Conservation (phyloP, 2,888 invertebrate genomes). For the Mamestra brassicae region DNA sequence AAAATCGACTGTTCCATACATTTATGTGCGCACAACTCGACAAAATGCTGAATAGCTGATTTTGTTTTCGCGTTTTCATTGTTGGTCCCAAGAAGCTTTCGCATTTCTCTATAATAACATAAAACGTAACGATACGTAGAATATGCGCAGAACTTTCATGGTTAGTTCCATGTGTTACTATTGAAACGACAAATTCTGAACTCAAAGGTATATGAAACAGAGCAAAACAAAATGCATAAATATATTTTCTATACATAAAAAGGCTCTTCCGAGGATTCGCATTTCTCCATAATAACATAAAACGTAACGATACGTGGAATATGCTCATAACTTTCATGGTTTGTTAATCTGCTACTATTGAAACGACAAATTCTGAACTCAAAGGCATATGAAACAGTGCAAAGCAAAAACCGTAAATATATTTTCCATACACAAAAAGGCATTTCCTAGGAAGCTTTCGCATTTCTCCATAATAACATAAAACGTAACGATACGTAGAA, state of each 20-base stretch:
- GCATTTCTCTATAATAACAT: no score
- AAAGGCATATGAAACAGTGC: neutral
- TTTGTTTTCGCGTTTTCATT: no score
- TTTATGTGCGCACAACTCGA: no score
- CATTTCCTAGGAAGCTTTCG: slow-evolving; percentile 3
- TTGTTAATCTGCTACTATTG: neutral
- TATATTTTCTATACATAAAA: neutral
- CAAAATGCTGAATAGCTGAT: no score
- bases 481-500: slow-evolving; percentile 22
- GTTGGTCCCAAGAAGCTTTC: no score
- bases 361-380: neutral
- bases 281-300: no score
- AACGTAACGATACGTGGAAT: no score
- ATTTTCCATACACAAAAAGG: neutral
- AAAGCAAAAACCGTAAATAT: neutral
- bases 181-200: neutral
- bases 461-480: neutral
- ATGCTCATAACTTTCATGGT: neutral
- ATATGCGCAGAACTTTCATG: neutral
- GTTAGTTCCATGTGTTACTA: neutral
- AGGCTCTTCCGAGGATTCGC: neutral
- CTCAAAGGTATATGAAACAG: neutral
- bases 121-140: no score
- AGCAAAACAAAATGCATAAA: neutral
- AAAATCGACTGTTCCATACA: no score